Base-by-base conservation (phyloP, 2,888 invertebrate genomes). In the Dasysyrphus albostriatus region DNA sequence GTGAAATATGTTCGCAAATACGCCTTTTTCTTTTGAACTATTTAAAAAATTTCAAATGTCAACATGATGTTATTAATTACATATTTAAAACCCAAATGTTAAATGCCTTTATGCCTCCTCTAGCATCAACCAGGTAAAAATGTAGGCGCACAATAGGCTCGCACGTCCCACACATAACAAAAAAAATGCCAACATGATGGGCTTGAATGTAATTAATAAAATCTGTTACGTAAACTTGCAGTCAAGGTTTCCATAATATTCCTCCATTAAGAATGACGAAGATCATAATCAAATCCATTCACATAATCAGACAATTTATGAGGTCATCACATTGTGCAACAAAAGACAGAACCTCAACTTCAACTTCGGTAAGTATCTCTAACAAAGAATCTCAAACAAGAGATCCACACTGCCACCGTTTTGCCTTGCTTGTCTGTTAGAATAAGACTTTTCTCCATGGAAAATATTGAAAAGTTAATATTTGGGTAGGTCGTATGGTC, bases 401-500 rank as follows among this genome's bases (percentile, higher is more conserved):
- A 14, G 14, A 32, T 19, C 39, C 44, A 37, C 70, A 54, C 54
- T 51, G 56, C 74, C 44, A 65, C 74, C 54, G 54, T 42, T 39
- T 24, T 74, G 47, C 39, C 24, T 39, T 42, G 10, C 47, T 6
- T 44, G 12, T 34, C 9, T 61, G 42, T 39, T 77, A 37, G 32
- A 74, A 44, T 47, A 44, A 75, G 70, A 67, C 44, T 72, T 84
- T 75, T 75, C 51, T 67, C 51, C 16, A 47, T 42, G 29, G 49
- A 75, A 70, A 61, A 7, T 54, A 75, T 37, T 39, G 58, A 76
- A 82, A 85, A 63, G 82, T 85, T 85, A 85, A 85, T 85, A 85
- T 85, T 85, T 85, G 85, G 85, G 82, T 82, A 85, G 82, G 85
- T 85, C 85, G 82, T 61, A 63, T 63, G 82, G 85, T 85, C 82